Conservation (phyloP, 2,113 vertebrate species). For the Anser cygnoides region DNA sequence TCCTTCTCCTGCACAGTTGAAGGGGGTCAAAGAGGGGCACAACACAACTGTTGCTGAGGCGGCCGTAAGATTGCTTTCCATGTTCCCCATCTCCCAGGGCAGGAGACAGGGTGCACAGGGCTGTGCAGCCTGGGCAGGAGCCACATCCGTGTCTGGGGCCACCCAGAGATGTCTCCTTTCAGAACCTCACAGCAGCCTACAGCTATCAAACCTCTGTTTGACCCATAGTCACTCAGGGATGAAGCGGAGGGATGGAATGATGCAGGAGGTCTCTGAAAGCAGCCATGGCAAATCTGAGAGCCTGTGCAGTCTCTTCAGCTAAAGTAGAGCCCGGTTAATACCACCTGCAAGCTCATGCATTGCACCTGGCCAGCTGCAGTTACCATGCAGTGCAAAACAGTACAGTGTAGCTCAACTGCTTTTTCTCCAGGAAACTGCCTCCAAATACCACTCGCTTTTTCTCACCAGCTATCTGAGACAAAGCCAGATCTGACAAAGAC, state of each 20-base stretch:
- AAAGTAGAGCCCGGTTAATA: neutral
- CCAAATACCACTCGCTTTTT: neutral
- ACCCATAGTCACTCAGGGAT: neutral
- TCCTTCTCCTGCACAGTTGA: neutral
- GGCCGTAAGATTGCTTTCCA: neutral
- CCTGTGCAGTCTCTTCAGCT: neutral
- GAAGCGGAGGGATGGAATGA: neutral
- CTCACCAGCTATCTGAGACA: neutral
- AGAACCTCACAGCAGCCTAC: neutral
- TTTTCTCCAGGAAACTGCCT: neutral
- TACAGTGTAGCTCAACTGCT: neutral
- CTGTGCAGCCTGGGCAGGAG: neutral
- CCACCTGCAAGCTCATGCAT: neutral
- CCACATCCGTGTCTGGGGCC: neutral
- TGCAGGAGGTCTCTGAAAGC: neutral
- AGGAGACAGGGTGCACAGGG: neutral
- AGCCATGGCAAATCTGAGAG: neutral
- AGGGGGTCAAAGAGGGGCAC: accelerated
- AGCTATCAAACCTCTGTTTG: neutral
- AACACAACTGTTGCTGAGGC: neutral
- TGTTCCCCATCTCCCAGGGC: neutral
- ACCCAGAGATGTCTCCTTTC: neutral
- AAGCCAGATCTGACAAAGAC: neutral
- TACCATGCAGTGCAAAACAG: neutral
- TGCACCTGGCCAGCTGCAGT: neutral